Evolutionary conservation across 2,888 invertebrate species (phyloP).

Genomic region (Ypsolopha scabrella): DNA sequence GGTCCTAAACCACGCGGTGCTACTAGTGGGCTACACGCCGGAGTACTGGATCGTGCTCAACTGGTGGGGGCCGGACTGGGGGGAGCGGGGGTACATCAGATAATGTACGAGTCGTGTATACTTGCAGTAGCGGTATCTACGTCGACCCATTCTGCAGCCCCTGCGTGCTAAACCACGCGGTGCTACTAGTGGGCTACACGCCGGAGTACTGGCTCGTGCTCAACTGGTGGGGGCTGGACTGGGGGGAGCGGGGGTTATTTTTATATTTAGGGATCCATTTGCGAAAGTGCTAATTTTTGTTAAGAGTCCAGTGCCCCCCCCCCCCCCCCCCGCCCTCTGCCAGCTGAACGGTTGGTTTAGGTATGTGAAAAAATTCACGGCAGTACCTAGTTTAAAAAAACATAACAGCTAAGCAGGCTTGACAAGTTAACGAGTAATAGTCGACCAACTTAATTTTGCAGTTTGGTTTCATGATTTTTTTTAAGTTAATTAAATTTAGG

Average conservation of each 20-base stretch:
- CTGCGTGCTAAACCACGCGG: slow-evolving; percentile 86
- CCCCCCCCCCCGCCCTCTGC: too few species aligned
- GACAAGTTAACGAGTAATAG: too few species aligned
- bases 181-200: slow-evolving; percentile 92
- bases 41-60: slow-evolving; percentile 91
- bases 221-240: slow-evolving; percentile 92
- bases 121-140: slow-evolving; percentile 71
- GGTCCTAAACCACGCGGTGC: slow-evolving; percentile 89
- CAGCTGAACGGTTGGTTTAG: too few species aligned
- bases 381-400: too few species aligned
- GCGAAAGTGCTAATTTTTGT: too few species aligned
- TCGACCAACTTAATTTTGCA: too few species aligned
- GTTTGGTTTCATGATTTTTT: too few species aligned
- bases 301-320: too few species aligned
- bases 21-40: slow-evolving; percentile 90
- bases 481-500: too few species aligned
- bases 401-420: too few species aligned
- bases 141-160: slow-evolving; percentile 78
- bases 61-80: slow-evolving; percentile 94
- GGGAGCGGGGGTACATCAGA: slow-evolving; percentile 89
- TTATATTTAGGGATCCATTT: too few species aligned
- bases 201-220: slow-evolving; percentile 87
- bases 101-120: slow-evolving; percentile 11
- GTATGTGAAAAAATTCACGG: too few species aligned
- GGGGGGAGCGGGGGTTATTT: slow-evolving; percentile 93